Percentiles rank a stretch among this genome's conserved stretches.
phyloP scores from a whole-genome alignment of 1,140 invertebrate genomes.

The Eurytemora carolleeae region DNA sequence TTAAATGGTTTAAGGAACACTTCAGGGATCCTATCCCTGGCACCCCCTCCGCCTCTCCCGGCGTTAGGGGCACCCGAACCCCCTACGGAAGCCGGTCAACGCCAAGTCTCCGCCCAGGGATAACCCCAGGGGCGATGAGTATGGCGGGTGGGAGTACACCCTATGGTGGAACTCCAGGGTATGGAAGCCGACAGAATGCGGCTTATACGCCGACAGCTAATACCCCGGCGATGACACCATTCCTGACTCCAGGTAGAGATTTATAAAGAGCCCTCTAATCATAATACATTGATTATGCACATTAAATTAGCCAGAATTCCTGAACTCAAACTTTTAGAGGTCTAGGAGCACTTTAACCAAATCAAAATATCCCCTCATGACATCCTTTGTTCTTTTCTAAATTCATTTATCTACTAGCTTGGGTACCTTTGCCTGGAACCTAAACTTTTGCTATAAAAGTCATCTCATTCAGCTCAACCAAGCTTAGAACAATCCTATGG shows the following conservation, averaged over 20 bases:
- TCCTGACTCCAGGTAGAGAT: slow-evolving; percentile 32
- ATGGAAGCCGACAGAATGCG: slow-evolving; percentile 1
- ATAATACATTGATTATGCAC: too few species aligned
- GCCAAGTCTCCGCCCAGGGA: slow-evolving; percentile 46
- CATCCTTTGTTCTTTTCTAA: too few species aligned
- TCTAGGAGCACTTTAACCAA: slow-evolving; percentile 38
- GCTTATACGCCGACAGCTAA: slow-evolving; percentile 73
- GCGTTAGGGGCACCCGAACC: slow-evolving; percentile 38
- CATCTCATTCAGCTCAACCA: too few species aligned
- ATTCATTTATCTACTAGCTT: slow-evolving; percentile 11
- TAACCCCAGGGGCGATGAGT: slow-evolving; percentile 47
- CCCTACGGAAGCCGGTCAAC: slow-evolving; percentile 31
- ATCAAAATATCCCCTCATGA: slow-evolving; percentile 22
- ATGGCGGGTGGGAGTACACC: slow-evolving; percentile 32
- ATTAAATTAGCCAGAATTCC: slow-evolving; percentile 17
- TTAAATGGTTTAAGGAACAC: slow-evolving; percentile 96
- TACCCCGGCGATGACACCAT: slow-evolving; percentile 74
- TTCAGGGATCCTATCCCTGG: slow-evolving; percentile 71
- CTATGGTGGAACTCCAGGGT: slow-evolving; percentile 21
- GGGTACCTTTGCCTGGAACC: slow-evolving; percentile 22
- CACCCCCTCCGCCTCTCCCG: slow-evolving; percentile 45
- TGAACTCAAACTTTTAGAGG: slow-evolving; percentile 40
- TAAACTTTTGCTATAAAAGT: too few species aligned
- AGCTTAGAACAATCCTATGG: too few species aligned
- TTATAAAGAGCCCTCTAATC: too few species aligned